Conservation (phyloP, 2,888 invertebrate species). For the Apomyelois bistriatella region DNA sequence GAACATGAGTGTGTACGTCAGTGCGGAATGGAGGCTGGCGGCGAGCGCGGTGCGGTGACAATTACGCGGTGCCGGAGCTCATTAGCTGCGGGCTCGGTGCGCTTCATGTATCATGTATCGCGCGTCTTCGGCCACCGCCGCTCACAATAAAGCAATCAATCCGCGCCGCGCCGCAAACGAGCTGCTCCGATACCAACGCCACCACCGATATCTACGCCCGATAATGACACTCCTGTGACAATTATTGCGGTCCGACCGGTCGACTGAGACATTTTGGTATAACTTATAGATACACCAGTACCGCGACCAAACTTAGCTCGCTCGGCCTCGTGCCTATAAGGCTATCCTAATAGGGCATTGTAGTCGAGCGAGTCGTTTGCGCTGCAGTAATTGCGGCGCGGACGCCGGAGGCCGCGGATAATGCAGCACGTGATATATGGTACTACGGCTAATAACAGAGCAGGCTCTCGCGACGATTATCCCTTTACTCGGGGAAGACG, state of each 20-base stretch:
- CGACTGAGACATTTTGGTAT: constrained; percentile 9
- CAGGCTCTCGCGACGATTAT: constrained; percentile 67
- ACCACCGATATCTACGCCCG: constrained; percentile 33
- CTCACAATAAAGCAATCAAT: constrained; percentile 77
- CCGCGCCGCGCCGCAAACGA: constrained; percentile 57
- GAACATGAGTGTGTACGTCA: constrained; percentile 34
- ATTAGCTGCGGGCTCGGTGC: constrained; percentile 60
- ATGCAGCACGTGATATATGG: constrained; percentile 76
- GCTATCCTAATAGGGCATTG: constrained; percentile 57
- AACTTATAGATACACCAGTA: constrained; percentile 11
- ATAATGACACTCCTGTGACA: constrained; percentile 38
- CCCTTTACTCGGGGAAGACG: constrained; percentile 71
- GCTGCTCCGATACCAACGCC: constrained; percentile 38
- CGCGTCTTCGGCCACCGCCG: constrained; percentile 52
- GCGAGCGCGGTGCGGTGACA: constrained; percentile 49
- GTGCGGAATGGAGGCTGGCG: constrained; percentile 16
- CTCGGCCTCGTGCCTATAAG: constrained; percentile 33
- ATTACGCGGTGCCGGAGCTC: constrained; percentile 65
- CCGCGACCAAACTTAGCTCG: constrained; percentile 10
- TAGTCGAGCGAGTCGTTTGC: constrained; percentile 48
- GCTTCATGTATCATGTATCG: constrained; percentile 75
- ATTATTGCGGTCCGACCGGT: constrained; percentile 20
- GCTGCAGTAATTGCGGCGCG: constrained; percentile 67
- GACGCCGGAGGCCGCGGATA: constrained; percentile 69
- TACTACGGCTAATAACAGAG: constrained; percentile 75